Conservation (phyloP, 2,888 invertebrate species). For the Parapristionchus giblindavisi region DNA sequence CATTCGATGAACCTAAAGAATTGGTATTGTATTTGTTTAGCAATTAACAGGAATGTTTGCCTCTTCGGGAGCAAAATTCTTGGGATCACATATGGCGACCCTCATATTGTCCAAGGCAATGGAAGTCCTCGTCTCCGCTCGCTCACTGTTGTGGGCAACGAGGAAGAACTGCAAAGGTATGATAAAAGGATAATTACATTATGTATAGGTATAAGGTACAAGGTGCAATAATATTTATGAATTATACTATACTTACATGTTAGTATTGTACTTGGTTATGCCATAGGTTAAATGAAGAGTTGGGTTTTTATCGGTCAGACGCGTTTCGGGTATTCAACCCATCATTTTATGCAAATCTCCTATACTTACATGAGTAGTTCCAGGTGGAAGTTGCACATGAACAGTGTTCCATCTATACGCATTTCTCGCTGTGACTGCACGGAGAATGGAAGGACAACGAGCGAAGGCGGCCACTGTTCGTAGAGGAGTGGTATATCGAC, state of each 20-base stretch:
- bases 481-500: conserved; percentile 62
- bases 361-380: conserved; percentile 63
- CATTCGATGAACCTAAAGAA: conserved; percentile 28
- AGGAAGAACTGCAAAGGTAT: conserved; percentile 61
- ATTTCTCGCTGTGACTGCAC: conserved; percentile 65
- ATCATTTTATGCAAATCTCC: background rate
- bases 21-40: background rate
- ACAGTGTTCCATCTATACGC: conserved; percentile 67
- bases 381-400: conserved; percentile 66
- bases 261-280: no score
- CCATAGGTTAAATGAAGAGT: no score
- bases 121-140: conserved; percentile 59
- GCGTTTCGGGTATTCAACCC: no score
- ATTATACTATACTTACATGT: no score
- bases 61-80: conserved; percentile 53
- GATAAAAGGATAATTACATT: no score
- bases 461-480: conserved; percentile 61
- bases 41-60: background rate
- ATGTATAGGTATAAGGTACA: no score
- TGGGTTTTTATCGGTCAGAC: no score
- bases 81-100: conserved; percentile 64
- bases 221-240: no score
- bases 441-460: conserved; percentile 65
- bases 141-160: conserved; percentile 65
- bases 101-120: conserved; percentile 67